Evolutionary conservation across 1,140 invertebrate genomes (phyloP).

Genomic region (Alviniconcha marisindica): DNA sequence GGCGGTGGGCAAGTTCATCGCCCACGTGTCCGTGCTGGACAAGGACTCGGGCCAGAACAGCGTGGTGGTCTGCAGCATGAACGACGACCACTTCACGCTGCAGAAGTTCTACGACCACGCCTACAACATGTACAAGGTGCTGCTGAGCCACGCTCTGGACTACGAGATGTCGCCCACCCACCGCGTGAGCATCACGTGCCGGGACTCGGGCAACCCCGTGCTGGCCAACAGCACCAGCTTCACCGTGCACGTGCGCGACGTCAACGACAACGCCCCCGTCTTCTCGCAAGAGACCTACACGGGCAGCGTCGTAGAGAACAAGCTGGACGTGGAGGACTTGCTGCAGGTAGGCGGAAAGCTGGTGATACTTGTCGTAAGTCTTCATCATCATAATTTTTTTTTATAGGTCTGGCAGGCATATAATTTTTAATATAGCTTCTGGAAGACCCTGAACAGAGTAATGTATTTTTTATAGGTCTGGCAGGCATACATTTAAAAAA

Average conservation of each 20-base stretch:
- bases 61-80: slow-evolving; percentile 61
- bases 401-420: no score
- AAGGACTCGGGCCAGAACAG: slow-evolving; percentile 66
- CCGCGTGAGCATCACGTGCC: slow-evolving; percentile 75
- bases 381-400: no score
- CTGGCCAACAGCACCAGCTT: slow-evolving; percentile 89
- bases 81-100: slow-evolving; percentile 53
- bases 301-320: slow-evolving; percentile 71
- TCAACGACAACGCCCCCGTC: slow-evolving; percentile 95
- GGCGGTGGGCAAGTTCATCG: slow-evolving; percentile 60
- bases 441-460: no score
- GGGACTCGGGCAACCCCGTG: slow-evolving; percentile 85
- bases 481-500: no score
- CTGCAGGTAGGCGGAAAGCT: slow-evolving; percentile 67
- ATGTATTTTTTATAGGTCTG: no score
- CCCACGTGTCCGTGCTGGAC: slow-evolving; percentile 68
- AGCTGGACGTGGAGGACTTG: slow-evolving; percentile 3
- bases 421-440: no score
- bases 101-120: slow-evolving; percentile 42
- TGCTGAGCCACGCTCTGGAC: slow-evolving; percentile 51
- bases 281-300: slow-evolving; percentile 97
- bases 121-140: slow-evolving; percentile 55
- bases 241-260: slow-evolving; percentile 92
- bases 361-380: no score
- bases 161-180: slow-evolving; percentile 59